These are phyloP conservation scores for Hypselothyrea guttata DNA, from an alignment of 2,888 invertebrate genomes.

Conservation along the genomic window DNA sequence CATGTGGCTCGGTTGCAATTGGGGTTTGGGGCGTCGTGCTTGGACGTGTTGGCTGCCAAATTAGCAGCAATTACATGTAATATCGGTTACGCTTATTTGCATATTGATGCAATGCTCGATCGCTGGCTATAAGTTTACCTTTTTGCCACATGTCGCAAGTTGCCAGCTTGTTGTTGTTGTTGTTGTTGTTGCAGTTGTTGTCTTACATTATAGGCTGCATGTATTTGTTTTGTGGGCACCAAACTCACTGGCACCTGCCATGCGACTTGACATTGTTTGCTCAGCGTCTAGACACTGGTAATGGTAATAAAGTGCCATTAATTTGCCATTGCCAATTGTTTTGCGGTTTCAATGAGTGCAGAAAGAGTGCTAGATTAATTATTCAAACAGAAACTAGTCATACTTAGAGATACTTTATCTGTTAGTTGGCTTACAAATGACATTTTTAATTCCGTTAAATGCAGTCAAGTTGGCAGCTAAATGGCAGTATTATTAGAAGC, in stretches of 20 bases:
- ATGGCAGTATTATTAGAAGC: no score
- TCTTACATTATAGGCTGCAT: conserved; percentile 22
- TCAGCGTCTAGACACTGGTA: conserved; percentile 64
- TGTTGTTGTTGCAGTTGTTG: conserved; percentile 16
- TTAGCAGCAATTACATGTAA: conserved; percentile 80
- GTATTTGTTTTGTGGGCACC: conserved; percentile 55
- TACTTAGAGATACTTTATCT: no score
- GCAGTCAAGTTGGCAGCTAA: no score
- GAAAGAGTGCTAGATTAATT: no score
- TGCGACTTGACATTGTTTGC: conserved; percentile 68
- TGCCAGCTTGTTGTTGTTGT: conserved; percentile 19
- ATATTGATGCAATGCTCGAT: conserved; percentile 76
- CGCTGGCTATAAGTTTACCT: conserved; percentile 72
- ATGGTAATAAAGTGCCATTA: conserved; percentile 49
- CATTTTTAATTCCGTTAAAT: no score
- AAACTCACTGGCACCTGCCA: conserved; percentile 71
- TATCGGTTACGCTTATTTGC: conserved; percentile 76
- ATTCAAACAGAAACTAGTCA: no score
- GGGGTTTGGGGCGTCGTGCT: conserved; percentile 60
- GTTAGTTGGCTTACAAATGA: no score
- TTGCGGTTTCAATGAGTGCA: no score
- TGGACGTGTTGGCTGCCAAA: conserved; percentile 78
- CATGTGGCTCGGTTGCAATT: conserved; percentile 31
- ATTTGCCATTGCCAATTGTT: conserved; percentile 23
- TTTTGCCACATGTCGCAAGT: conserved; percentile 57